phyloP scores from a whole-genome alignment of 1,140 invertebrate species.

The Megalopta genalis region DNA sequence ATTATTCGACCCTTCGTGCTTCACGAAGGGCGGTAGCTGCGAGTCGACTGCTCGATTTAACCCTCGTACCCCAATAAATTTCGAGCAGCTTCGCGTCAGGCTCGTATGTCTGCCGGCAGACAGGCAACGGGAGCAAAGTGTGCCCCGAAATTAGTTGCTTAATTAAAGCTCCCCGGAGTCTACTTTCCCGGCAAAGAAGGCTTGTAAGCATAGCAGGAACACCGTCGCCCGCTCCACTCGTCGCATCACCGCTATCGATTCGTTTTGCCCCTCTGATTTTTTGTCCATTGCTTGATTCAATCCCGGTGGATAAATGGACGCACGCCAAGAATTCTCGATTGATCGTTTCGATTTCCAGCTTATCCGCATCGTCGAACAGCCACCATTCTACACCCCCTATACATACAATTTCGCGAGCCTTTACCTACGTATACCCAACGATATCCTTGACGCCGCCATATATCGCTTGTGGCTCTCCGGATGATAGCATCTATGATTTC shows the following conservation, averaged over 20 bases:
- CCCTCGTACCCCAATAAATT: conserved; percentile 32
- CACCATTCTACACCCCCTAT: not conserved
- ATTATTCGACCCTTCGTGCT: conserved; percentile 12
- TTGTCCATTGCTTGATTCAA: conserved; percentile 27
- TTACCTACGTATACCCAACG: not conserved
- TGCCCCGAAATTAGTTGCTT: conserved; percentile 53
- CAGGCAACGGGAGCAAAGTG: conserved; percentile 14
- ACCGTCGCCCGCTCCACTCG: not conserved
- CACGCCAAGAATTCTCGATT: conserved; percentile 43
- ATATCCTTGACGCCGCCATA: not conserved
- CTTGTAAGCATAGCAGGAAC: conserved; percentile 23
- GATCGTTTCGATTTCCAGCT: conserved; percentile 51
- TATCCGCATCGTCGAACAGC: conserved; percentile 35
- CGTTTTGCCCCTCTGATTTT: not conserved
- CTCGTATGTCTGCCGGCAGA: conserved; percentile 38
- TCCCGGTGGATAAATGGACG: conserved; percentile 45
- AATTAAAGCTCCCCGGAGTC: conserved; percentile 40
- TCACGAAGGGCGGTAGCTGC: conserved; percentile 6
- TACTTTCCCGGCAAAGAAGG: conserved; percentile 20
- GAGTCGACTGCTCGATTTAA: conserved; percentile 39
- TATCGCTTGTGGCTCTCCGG: not conserved
- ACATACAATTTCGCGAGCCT: not conserved
- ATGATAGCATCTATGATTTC: not conserved
- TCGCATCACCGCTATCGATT: conserved; percentile 12
- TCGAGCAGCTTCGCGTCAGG: conserved; percentile 15